phyloP scores from a whole-genome alignment of 1,140 invertebrate genomes.

The Coboldia fuscipes region DNA sequence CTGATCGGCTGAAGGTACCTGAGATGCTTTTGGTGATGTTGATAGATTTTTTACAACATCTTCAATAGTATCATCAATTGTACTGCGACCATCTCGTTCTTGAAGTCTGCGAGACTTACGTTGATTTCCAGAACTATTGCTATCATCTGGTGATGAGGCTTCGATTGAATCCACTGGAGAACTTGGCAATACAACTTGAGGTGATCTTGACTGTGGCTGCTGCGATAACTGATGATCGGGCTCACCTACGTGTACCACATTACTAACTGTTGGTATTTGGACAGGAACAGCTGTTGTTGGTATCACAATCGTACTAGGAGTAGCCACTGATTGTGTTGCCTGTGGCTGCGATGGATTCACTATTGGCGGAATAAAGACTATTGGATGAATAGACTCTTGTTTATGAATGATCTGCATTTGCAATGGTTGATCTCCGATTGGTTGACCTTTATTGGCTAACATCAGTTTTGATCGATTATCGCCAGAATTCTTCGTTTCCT shows the following conservation, averaged over 20 bases:
- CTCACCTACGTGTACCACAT: no score
- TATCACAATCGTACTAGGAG: conserved; percentile 16
- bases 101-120: conserved; percentile 58
- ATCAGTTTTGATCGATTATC: conserved; percentile 19
- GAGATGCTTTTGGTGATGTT: conserved; percentile 10
- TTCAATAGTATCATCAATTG: conserved; percentile 68
- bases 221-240: no score
- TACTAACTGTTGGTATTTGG: no score
- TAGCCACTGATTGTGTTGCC: conserved; percentile 4
- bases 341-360: no score
- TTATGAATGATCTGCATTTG: conserved; percentile 55
- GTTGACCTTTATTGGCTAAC: conserved; percentile 2
- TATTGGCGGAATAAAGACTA: no score
- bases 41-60: conserved; percentile 50
- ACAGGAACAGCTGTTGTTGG: conserved; percentile 1
- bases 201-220: not conserved
- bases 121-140: conserved; percentile 34
- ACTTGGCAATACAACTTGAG: not conserved
- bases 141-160: conserved; percentile 26
- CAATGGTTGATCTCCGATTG: conserved; percentile 34
- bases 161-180: not conserved
- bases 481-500: conserved; percentile 40
- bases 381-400: no score
- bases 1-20: conserved; percentile 8
- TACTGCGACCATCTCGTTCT: conserved; percentile 53